A percentile compares a stretch with the other conserved stretches of the same genome.
phyloP scores from a whole-genome alignment of 2,797 vertebrate species.

The Macropus fuliginosus region DNA sequence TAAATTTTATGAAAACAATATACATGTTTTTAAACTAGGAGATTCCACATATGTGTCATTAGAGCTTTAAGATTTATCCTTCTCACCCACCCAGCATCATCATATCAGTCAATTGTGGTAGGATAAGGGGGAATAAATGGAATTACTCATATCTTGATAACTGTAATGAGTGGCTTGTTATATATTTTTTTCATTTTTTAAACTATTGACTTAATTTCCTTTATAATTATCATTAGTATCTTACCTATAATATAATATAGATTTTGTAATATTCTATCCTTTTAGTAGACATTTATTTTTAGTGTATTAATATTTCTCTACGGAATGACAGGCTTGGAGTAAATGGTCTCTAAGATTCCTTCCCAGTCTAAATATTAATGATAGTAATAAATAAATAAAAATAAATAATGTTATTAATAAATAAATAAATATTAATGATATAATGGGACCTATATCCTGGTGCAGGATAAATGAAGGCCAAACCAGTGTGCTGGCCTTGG shows the following conservation, averaged over 20 bases:
- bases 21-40: neutral
- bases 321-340: neutral
- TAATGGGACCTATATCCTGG: neutral
- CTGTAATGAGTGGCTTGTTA: neutral
- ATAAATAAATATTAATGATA: too few relatives aligned
- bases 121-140: neutral
- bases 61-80: neutral
- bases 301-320: neutral
- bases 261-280: neutral
- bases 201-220: neutral
- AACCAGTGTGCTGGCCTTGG: neutral
- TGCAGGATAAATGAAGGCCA: neutral
- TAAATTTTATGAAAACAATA: neutral
- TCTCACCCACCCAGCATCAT: neutral
- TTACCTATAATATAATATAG: neutral
- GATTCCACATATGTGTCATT: neutral
- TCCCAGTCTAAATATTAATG: neutral
- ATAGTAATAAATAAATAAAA: too few relatives aligned
- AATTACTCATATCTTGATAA: neutral
- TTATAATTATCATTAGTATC: neutral
- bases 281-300: neutral
- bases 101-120: neutral
- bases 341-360: neutral
- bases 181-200: neutral
- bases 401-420: too few relatives aligned